Base-by-base conservation (phyloP, 1,140 invertebrate species). In the Microplitis demolitor region DNA sequence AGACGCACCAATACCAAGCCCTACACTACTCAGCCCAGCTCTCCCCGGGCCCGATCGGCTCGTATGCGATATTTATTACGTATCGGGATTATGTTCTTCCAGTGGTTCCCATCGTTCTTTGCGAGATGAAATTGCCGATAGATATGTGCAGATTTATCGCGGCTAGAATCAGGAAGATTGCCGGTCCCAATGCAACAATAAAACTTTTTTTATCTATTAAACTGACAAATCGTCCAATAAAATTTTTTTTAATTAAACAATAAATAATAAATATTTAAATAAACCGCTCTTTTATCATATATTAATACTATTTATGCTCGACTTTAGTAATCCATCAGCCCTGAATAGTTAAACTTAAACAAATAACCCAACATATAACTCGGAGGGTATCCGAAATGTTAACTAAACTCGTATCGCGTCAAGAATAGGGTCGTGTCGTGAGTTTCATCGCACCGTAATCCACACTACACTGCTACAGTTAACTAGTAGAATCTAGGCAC, bases 61-160 rank as follows among this genome's bases (percentile, higher is more conserved):
- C 71, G 67, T 71, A 71, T 39, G 63, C 78, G 76, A 83, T 85
- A 84, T 85, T 85, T 84, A 84, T 85, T 84, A 82, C 84, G 77
- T 80, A 84, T 84, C 77, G 80, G 80, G 77, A 85, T 85, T 83
- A 83, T 79, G 78, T 80, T 81, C 78, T 70, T 69, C 71, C 74
- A 75, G 66, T 72, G 74, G 67, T 72, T 72, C 74, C 67, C 56
- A 70, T 66, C 64, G 51, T 39, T 54, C 45, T 35, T 56, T 62
- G 45, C 45, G 33, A 71, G 69, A 72, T 73, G 66, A 63, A 68
- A 71, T 34, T 51, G 16, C 34, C 33, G 70, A 71, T 64, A 72
- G 39, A 45, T 60, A 63, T 33, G n/a, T 33, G 34, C 37, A 61
- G 68, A 69, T 69, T 69, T 69, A 69, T 69, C 68, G 68, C 56